Evolutionary conservation across 1,140 invertebrate species (phyloP), one percentile per base, ranked within the genome.

Genomic region (Temnothorax longispinosus): DNA sequence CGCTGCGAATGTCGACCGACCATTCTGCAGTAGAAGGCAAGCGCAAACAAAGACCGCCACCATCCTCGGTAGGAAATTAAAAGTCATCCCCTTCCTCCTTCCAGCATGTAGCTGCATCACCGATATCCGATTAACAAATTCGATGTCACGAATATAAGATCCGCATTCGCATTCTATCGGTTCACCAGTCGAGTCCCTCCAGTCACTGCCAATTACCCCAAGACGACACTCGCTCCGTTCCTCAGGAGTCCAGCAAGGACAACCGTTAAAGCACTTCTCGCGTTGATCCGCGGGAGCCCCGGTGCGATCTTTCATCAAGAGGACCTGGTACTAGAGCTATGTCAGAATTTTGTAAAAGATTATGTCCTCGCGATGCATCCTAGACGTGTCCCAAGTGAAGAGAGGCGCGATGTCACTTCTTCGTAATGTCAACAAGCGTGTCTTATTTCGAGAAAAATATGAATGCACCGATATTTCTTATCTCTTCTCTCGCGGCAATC

Each of bases 341-440:
- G 56, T 86, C 54, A 86, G 60, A 72, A 92, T 92, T 85, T 93
- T 92, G 32, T 93, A 93, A 85, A 92, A 92, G 15, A 91, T 91
- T 65, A 93, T 81, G 76, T 90, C 86, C 60, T 72, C 89, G 80
- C 80, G 62, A 67, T 52, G 52, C 91, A 92, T 92, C 71, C 60
- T 92, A 87, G 52, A 32, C 52, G 27, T 58, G 52, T 82, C 52
- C 38, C 52, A 72, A 21, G 27, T 32, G 21, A 41, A 32, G 35
- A 27, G n/a, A 27, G 27, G 27, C 27, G 27, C 27, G 27, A 52
- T 15, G 56, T 69, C 44, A 69, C 47, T 54, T 27, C n/a, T 54
- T 50, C 50, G 15, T 27, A 27, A 27, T n/a, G 18, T 32, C 54
- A 50, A 78, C 44, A 10, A 80, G 18, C 56, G 27, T 5, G 21